Evolutionary conservation across 37 sponge, comb jelly and placozoan species (phyloP), one percentile per base, ranked within the genome.

Genomic region (Chondrosia reniformis): DNA sequence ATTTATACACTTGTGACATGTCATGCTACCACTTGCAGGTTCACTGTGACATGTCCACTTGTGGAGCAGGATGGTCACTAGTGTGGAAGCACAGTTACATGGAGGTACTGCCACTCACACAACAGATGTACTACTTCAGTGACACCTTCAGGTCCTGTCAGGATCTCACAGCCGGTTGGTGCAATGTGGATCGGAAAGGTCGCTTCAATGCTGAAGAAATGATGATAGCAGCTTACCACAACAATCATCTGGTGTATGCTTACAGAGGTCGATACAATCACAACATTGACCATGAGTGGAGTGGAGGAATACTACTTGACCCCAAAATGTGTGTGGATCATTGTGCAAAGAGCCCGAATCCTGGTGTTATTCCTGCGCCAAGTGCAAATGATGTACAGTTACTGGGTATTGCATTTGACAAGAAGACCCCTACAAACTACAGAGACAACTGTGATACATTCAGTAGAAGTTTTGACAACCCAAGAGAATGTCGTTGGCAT

Each of bases 211-310:
- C 74, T 46, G 58, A 59, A 39, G 77, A 77, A 55, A 55, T 57
- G 59, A 77, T 77, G 77, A 55, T 77, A 27, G 77, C 58, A 15
- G 77, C 58, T 28, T 77, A 77, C 77, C 77, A 77, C 59, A 77
- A 77, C 57, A 33, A 45, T 21, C 32, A 28, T 32, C 33, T 56
- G 40, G 77, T 77, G 22, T 77, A 56, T 32, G 77, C 77, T 37
- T 77, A 77, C 33, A 55, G 37, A 32, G 77, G 77, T 28, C 28
- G 36, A 25, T 56, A 24, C 33, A 77, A 77, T 25, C 36, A 33
- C 40, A 77, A 77, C 59, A 77, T 77, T 55, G 77, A 77, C 39
- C 24, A 30, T 19, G 59, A 77, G 41, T 77, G 77, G 77, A 77
- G 40, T 5, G 77, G 77, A 31, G 77, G 58, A 15, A 4, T 32